These are phyloP conservation scores for Marmota flaviventris DNA, from an alignment of 2,113 vertebrate species.

Conservation along the genomic window DNA sequence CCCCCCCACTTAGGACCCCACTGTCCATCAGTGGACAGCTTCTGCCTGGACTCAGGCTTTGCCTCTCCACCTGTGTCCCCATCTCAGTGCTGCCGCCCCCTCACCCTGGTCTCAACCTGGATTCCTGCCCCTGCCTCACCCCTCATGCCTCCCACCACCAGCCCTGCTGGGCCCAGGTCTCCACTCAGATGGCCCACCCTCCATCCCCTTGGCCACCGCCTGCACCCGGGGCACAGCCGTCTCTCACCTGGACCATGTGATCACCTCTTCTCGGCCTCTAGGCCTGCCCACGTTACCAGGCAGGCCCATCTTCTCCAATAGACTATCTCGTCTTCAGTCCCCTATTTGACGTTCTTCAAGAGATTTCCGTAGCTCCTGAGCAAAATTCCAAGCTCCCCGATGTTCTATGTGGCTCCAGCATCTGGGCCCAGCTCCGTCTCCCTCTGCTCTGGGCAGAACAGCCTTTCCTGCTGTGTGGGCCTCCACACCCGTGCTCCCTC, in stretches of 20 bases:
- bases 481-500: not conserved
- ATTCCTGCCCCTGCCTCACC: not conserved
- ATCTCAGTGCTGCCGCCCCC: not conserved
- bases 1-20: not conserved
- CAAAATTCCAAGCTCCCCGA: not conserved
- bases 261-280: not conserved
- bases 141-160: accelerated
- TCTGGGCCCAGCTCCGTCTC: not conserved
- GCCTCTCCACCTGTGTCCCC: not conserved
- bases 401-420: not conserved
- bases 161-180: accelerated
- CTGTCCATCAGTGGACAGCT: too few relatives aligned
- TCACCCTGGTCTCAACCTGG: not conserved
- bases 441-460: not conserved
- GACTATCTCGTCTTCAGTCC: not conserved
- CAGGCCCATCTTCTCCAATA: not conserved
- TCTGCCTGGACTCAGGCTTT: not conserved
- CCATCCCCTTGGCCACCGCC: not conserved
- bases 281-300: too few relatives aligned
- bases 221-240: not conserved
- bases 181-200: not conserved
- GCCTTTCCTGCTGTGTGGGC: not conserved
- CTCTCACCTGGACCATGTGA: not conserved
- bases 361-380: not conserved
- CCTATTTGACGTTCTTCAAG: not conserved